Evolutionary conservation across 2,797 vertebrate species (phyloP).

Genomic region (Tapirus indicus): DNA sequence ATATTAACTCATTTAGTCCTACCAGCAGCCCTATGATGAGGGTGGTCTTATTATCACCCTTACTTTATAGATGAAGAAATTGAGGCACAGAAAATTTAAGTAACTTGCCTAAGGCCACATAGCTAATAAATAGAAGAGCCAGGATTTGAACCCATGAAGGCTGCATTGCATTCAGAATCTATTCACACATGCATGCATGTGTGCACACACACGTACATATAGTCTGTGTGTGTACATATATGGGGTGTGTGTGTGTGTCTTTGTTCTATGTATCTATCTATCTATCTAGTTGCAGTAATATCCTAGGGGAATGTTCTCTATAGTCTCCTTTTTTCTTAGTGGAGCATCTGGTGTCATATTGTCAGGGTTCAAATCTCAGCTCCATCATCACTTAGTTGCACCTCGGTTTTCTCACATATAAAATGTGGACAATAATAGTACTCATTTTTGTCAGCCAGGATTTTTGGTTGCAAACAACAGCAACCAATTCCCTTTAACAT

Average conservation of each 20-base stretch:
- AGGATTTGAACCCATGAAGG: background rate
- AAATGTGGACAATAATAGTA: background rate
- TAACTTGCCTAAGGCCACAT: background rate
- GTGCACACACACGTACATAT: background rate
- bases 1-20: conserved; percentile 27
- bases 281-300: background rate
- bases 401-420: conserved; percentile 7
- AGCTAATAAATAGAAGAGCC: background rate
- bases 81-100: background rate
- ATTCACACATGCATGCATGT: background rate
- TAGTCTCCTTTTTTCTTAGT: background rate
- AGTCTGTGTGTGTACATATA: background rate
- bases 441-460: background rate
- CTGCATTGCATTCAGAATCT: background rate
- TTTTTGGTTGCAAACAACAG: conserved; percentile 48
- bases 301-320: background rate
- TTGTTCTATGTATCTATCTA: background rate
- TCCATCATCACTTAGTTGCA: background rate
- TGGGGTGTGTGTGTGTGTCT: background rate
- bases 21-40: background rate
- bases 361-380: background rate
- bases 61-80: background rate
- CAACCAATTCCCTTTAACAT: background rate
- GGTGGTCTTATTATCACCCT: background rate
- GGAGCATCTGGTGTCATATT: background rate